Base-by-base conservation (phyloP, 2,797 vertebrate genomes). In the Sebastiscus albofasciatus region DNA sequence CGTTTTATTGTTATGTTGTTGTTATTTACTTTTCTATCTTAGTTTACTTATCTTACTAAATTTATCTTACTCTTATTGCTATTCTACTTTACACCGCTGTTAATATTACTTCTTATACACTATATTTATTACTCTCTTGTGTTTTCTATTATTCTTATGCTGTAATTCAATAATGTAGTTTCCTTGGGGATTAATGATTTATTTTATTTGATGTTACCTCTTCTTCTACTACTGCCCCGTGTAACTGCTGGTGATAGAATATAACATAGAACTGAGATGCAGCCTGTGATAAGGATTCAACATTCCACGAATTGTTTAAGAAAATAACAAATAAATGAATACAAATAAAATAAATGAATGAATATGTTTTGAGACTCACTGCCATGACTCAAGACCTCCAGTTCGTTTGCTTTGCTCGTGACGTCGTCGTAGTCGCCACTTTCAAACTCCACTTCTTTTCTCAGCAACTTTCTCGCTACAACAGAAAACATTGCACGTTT, bases 401-500 rank as follows among this genome's bases (percentile, higher is more conserved):
- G 71, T 24, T 91, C 83, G 31, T 84, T 77, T 8, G 3, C 20
- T 58, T 52, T 60, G n/a, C n/a, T 14, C 4, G 0, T 26, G 16
- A 92, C 20, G 6, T 94, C 83, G 1, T 94, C 91, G 42, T 86
- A 90, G 0, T 94, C 67, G 0, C 84, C 90, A 54, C 67, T 86
- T 52, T 94, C 91, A 75, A 86, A 79, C 33, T 80, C 72, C 0
- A 8, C 22, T 12, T 82, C 68, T 10, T 76, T 54, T 11, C 3
- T 31, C 49, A 71, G 11, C 27, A 52, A 8, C 22, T 39, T 75
- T 62, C 8, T 83, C 8, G 9, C 90, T 93, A n/a, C 29, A 79
- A 33, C 4, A 59, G 65, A 67, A 78, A 66, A 5, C 2, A 12
- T 69, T 1, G 72, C 18, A 65, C 2, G 59, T 67, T 68, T 60